phyloP scores from a whole-genome alignment of 2,113 vertebrate species.

The Nyctereutes procyonoides region DNA sequence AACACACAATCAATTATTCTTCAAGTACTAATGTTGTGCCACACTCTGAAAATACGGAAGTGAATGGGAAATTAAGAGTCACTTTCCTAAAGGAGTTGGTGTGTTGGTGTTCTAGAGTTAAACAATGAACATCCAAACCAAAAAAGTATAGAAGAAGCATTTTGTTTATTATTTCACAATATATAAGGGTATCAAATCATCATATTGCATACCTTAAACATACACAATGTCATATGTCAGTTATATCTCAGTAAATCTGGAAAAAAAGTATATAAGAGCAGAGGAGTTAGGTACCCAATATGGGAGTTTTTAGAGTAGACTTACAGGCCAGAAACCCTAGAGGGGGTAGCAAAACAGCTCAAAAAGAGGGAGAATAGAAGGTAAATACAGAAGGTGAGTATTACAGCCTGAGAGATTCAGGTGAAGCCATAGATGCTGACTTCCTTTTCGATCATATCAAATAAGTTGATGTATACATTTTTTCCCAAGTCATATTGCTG shows the following conservation, averaged over 20 bases:
- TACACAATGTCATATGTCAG: background rate
- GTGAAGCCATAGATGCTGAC: background rate
- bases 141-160: background rate
- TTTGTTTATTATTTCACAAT: background rate
- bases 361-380: background rate
- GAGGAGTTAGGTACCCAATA: background rate
- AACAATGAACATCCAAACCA: background rate
- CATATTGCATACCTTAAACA: background rate
- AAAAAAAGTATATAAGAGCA: background rate
- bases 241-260: background rate
- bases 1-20: background rate
- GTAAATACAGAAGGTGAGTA: background rate
- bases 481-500: background rate
- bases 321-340: background rate
- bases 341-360: background rate
- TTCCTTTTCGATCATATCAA: slow-evolving; percentile 4
- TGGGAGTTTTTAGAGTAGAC: background rate
- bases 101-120: background rate
- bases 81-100: background rate
- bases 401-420: background rate
- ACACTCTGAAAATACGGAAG: background rate
- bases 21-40: background rate
- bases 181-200: background rate
- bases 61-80: background rate
- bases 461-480: background rate